A percentile compares a stretch with the other conserved stretches of the same genome.
phyloP scores from a whole-genome alignment of 2,113 vertebrate species.

The Spilogale gracilis region DNA sequence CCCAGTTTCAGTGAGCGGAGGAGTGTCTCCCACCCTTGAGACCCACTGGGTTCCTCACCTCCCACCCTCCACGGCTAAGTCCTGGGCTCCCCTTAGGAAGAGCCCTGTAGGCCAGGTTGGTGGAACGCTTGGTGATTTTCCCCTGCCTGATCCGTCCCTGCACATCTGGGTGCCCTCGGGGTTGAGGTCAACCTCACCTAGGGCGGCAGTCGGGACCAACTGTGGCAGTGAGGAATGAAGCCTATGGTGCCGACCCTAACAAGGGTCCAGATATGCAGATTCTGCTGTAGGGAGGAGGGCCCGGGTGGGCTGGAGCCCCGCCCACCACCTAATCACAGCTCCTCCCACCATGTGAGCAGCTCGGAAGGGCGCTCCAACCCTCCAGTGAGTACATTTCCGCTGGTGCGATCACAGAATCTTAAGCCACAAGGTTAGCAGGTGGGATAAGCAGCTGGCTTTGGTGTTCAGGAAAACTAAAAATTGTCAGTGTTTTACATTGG shows the following conservation, averaged over 20 bases:
- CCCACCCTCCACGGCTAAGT: too few species aligned
- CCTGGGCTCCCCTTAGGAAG: background rate
- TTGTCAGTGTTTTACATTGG: background rate
- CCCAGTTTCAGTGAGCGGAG: background rate
- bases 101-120: background rate
- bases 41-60: too few species aligned
- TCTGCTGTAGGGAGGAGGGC: background rate
- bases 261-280: background rate
- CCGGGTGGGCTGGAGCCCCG: background rate
- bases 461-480: background rate
- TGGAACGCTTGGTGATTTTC: background rate
- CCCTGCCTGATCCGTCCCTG: fast-evolving
- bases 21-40: background rate
- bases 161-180: background rate
- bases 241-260: too few species aligned
- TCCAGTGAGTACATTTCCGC: fast-evolving
- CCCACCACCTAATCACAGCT: background rate
- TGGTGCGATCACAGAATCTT: too few species aligned
- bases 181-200: background rate
- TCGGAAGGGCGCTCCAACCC: background rate
- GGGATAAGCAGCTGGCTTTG: background rate
- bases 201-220: fast-evolving
- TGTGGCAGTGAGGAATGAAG: background rate
- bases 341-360: fast-evolving
- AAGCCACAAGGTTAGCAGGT: background rate